These are phyloP conservation scores for Conops quadrifasciatus DNA, from an alignment of 2,888 invertebrate species.

Conservation along the genomic window DNA sequence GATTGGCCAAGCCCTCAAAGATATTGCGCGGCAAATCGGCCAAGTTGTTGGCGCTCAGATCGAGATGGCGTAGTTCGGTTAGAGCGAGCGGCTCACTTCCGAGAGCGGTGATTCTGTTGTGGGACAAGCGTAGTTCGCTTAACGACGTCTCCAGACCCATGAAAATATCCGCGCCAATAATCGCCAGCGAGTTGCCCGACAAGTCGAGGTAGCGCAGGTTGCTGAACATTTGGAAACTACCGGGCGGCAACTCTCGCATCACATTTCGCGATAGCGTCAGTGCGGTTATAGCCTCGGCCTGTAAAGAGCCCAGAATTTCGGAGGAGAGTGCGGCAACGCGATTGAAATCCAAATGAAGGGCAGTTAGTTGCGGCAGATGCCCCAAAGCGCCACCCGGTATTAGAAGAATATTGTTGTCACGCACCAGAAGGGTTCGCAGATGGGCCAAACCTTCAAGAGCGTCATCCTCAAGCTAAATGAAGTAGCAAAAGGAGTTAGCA, in stretches of 20 bases:
- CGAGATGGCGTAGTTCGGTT: slow-evolving; percentile 73
- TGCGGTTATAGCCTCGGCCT: slow-evolving; percentile 74
- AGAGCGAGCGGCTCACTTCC: slow-evolving; percentile 73
- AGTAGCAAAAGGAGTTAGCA: neutral
- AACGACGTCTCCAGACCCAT: slow-evolving; percentile 78
- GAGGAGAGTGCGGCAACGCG: slow-evolving; percentile 85
- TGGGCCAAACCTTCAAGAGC: slow-evolving; percentile 84
- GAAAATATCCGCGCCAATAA: slow-evolving; percentile 78
- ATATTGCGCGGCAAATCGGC: slow-evolving; percentile 76
- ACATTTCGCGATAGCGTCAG: slow-evolving; percentile 84
- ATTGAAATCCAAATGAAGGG: slow-evolving; percentile 84
- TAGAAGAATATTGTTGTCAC: slow-evolving; percentile 87
- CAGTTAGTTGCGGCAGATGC: slow-evolving; percentile 76
- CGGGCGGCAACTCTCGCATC: slow-evolving; percentile 83
- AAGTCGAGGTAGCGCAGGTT: slow-evolving; percentile 76
- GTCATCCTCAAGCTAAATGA: slow-evolving; percentile 82
- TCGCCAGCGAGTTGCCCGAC: slow-evolving; percentile 79
- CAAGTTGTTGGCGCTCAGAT: slow-evolving; percentile 82
- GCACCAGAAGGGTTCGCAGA: slow-evolving; percentile 78
- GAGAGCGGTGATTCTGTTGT: slow-evolving; percentile 77
- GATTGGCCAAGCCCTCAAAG: slow-evolving; percentile 73
- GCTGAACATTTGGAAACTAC: slow-evolving; percentile 82
- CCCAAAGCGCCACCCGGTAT: slow-evolving; percentile 86
- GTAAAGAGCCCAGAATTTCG: slow-evolving; percentile 77
- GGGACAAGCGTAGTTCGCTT: slow-evolving; percentile 75